These are phyloP conservation scores for Erinaceus europaeus DNA, from an alignment of 2,113 vertebrate genomes.

Conservation along the genomic window DNA sequence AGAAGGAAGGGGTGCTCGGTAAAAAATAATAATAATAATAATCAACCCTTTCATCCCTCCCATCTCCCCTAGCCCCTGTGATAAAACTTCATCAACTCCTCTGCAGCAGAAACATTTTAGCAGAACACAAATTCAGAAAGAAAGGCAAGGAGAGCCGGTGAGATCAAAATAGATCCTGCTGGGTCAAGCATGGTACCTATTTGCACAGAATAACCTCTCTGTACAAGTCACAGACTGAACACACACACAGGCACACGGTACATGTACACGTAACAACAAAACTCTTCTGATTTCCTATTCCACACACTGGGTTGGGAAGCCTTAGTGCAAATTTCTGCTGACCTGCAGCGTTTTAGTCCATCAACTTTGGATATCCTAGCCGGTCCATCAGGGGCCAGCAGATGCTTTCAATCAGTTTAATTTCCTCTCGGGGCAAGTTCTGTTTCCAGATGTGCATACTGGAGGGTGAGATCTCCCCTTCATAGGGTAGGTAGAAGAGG, in stretches of 20 bases:
- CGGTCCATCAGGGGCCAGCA: constrained; percentile 91
- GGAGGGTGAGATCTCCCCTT: constrained; percentile 92
- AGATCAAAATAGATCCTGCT: constrained; percentile 64
- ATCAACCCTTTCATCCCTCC: constrained; percentile 18
- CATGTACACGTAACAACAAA: constrained; percentile 83
- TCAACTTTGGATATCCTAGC: constrained; percentile 90
- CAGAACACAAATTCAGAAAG: constrained; percentile 30
- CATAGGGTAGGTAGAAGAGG: constrained; percentile 94
- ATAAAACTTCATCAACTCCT: constrained; percentile 23
- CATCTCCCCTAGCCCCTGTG: not conserved
- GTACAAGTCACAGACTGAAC: constrained; percentile 71
- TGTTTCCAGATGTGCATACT: constrained; percentile 89
- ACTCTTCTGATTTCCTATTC: constrained; percentile 76
- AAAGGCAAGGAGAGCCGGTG: constrained; percentile 69
- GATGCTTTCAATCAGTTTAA: constrained; percentile 89
- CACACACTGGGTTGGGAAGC: constrained; percentile 74
- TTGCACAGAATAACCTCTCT: constrained; percentile 79
- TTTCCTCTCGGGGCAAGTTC: constrained; percentile 88
- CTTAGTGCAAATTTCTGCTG: constrained; percentile 91
- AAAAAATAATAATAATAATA: no score
- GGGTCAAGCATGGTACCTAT: constrained; percentile 68
- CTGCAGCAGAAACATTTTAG: constrained; percentile 26
- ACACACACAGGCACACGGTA: not conserved
- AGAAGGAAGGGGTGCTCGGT: constrained; percentile 1
- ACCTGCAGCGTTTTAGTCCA: constrained; percentile 88